Evolutionary conservation across 2,888 invertebrate genomes (phyloP).

Genomic region (Meta bourneti): DNA sequence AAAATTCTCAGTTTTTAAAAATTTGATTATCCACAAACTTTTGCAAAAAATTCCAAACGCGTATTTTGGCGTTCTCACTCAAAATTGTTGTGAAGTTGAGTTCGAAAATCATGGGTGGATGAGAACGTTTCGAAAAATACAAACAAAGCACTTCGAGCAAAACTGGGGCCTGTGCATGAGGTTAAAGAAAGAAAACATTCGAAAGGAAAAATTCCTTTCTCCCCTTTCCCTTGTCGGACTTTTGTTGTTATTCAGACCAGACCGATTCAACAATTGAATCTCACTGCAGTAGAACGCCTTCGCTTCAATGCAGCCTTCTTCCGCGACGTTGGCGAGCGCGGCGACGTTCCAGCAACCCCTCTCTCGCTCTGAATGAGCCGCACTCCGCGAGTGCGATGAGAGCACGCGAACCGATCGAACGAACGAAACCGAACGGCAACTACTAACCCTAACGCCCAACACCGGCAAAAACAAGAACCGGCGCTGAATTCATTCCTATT

Average conservation of each 20-base stretch:
- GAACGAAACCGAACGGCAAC: background rate
- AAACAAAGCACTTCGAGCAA: background rate
- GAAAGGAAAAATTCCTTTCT: background rate
- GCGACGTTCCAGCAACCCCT: background rate
- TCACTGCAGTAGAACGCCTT: background rate
- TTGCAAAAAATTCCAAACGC: too few relatives aligned
- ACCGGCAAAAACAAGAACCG: background rate
- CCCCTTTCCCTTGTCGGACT: background rate
- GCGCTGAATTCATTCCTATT: background rate
- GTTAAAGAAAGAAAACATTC: background rate
- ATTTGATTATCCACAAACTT: too few relatives aligned
- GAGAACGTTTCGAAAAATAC: background rate
- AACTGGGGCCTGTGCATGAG: background rate
- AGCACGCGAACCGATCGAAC: constrained; percentile 62
- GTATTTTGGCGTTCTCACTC: too few relatives aligned
- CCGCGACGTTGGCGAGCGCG: background rate
- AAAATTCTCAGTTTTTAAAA: too few relatives aligned
- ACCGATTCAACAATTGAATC: too few relatives aligned
- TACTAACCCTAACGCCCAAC: constrained; percentile 19
- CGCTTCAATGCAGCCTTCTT: background rate
- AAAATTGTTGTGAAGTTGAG: too few relatives aligned
- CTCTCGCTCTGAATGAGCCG: constrained; percentile 51
- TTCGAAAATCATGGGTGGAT: background rate
- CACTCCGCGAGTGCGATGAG: constrained; percentile 24
- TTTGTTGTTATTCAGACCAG: too few relatives aligned